Conservation (phyloP, 1,140 invertebrate species). For the Trinorchestia longiramus region DNA sequence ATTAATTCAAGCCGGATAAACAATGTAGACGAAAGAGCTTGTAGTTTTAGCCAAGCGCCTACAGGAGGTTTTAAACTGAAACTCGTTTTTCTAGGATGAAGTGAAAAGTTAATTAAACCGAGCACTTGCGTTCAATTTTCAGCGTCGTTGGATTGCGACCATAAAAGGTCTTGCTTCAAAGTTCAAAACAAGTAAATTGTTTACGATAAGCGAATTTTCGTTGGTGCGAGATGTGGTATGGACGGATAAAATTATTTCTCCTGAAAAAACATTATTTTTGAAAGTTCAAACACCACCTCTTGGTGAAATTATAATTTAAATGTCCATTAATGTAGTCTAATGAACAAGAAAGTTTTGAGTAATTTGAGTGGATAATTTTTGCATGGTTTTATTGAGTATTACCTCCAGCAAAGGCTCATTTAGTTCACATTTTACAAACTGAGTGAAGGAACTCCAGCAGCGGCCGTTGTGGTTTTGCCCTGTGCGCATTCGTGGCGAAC, state of each 20-base stretch:
- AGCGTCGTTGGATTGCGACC: not conserved
- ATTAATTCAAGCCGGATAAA: slow-evolving; percentile 48
- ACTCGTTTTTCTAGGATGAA: not conserved
- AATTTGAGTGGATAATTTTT: not conserved
- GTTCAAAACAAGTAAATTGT: not conserved
- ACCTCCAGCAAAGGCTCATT: not conserved
- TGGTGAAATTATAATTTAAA: not conserved
- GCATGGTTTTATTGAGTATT: not conserved
- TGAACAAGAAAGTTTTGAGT: too few species aligned
- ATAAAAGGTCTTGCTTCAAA: not conserved
- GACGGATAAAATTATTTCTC: not conserved
- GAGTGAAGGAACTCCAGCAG: not conserved
- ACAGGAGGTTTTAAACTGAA: not conserved
- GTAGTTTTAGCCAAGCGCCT: not conserved
- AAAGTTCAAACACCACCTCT: not conserved
- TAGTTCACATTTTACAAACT: not conserved
- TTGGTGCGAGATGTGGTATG: not conserved
- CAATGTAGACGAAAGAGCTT: not conserved
- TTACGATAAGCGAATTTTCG: not conserved
- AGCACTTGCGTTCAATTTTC: slow-evolving; percentile 9
- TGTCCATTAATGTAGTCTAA: not conserved
- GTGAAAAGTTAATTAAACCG: slow-evolving; percentile 6
- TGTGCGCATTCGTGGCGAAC: too few species aligned
- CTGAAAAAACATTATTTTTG: not conserved
- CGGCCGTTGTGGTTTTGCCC: too few species aligned